Percentiles rank a stretch among this genome's conserved stretches.
Evolutionary conservation across 2,888 invertebrate species (phyloP).

Genomic region (Cephus rjabovi): DNA sequence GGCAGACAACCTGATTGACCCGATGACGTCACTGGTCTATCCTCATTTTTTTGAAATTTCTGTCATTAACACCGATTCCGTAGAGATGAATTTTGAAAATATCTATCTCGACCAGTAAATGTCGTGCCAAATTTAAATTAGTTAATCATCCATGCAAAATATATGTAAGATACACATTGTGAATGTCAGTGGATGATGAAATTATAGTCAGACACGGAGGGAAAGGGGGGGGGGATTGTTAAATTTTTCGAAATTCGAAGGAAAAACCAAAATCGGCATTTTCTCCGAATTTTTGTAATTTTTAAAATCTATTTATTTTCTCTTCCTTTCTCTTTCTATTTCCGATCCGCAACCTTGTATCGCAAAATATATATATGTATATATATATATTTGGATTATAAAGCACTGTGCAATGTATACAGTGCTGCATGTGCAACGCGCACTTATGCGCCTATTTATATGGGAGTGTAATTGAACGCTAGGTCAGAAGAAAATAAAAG

Average conservation of each 20-base stretch:
- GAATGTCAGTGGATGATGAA: too few species aligned
- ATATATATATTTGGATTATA: neutral
- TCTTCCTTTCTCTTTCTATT: neutral
- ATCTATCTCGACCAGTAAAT: neutral
- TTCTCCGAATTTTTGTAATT: neutral
- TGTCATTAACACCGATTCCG: neutral
- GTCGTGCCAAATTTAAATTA: neutral
- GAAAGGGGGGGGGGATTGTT: too few species aligned
- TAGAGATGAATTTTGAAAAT: neutral
- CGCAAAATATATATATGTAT: neutral
- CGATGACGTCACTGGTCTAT: neutral
- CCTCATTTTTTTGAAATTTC: neutral
- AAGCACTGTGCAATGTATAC: neutral
- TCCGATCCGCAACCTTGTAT: neutral
- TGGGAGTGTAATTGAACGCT: neutral
- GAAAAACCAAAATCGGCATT: neutral
- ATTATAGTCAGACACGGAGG: too few species aligned
- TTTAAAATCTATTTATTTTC: neutral
- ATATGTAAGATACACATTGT: too few species aligned
- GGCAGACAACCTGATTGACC: neutral
- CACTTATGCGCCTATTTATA: neutral
- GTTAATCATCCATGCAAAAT: neutral
- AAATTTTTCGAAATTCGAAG: neutral
- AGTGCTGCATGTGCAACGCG: neutral
- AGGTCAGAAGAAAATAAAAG: neutral